Evolutionary conservation across 2,888 invertebrate species (phyloP).

Genomic region (Agrochola circellaris): DNA sequence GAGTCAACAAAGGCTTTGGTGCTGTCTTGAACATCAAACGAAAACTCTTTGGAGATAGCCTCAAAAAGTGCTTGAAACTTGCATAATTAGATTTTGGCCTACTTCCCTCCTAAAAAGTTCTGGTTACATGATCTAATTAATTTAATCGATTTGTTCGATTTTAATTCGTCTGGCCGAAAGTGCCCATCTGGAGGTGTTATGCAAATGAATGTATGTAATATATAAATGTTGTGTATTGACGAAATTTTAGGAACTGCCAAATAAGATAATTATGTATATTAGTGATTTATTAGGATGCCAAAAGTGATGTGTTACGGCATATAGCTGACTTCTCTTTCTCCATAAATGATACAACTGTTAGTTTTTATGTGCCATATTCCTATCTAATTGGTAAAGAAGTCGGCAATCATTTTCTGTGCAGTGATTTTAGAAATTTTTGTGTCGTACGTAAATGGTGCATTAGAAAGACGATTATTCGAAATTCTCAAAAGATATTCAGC

Average conservation of each 20-base stretch:
- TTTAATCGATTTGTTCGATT: background rate
- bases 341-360: background rate
- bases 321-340: constrained; percentile 5
- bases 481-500: background rate
- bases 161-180: background rate
- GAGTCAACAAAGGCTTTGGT: constrained; percentile 77
- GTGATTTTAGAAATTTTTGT: constrained; percentile 1
- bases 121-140: background rate
- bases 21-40: constrained; percentile 76
- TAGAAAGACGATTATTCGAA: background rate
- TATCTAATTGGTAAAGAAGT: constrained; percentile 6
- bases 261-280: constrained; percentile 19
- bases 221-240: background rate
- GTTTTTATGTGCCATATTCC: constrained; percentile 27
- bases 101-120: background rate
- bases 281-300: constrained; percentile 3
- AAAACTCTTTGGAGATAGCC: constrained; percentile 72
- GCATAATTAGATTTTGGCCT: constrained; percentile 13
- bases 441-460: background rate
- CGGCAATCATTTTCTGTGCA: background rate
- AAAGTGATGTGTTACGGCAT: background rate
- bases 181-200: too few species aligned
- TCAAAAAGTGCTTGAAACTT: constrained; percentile 66
- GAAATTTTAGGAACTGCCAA: constrained; percentile 37
- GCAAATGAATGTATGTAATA: constrained; percentile 1